Evolutionary conservation across 2,888 invertebrate genomes (phyloP), one percentile per base, ranked within the genome.

Genomic region (Mimachlamys varia): DNA sequence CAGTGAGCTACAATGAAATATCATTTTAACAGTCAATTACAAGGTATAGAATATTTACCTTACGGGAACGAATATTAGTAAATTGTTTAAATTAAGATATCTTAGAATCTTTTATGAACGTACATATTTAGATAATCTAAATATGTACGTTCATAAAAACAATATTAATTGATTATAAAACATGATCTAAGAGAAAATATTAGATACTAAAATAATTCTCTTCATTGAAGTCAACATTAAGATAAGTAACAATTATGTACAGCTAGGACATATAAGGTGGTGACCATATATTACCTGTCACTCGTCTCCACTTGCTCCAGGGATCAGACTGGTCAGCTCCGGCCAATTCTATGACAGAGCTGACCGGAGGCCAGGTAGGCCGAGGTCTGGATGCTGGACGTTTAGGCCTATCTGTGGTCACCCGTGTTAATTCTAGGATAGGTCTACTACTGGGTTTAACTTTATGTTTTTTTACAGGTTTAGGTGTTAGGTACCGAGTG

Each of bases 321-420:
- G 76, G 76, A 12, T 76, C 76, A 33, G 76, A 76, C 22, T 17
- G 76, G 76, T 76, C 76, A 76, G 22, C 76, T 17, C 76, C 76
- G 27, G 76, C 27, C 76, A 76, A 12, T 33, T 76, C 76, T 10
- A 76, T 33, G 15, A 76, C 76, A 76, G 76, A 76, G 33, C 76
- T 76, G 76, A 76, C 76, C 27, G 76, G 76, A 76, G 76, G 76
- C 76, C 76, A 76, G 17, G 76, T 76, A 33, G 76, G 58, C 19
- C n/a, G 22, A 58, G 22, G 12, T 27, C 27, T 76, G 76, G 76
- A 76, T 19, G 27, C 33, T 76, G 76, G 33, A 76, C 33, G 12
- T 27, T 33, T 76, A 2, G 76, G 76, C 27, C 76, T 76, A 33
- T 33, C 27, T 4, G 76, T 76, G 4, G 76, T 76, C 27, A 33